These are phyloP conservation scores for Glaucopsyche alexis DNA, from an alignment of 2,888 invertebrate genomes.

Conservation along the genomic window DNA sequence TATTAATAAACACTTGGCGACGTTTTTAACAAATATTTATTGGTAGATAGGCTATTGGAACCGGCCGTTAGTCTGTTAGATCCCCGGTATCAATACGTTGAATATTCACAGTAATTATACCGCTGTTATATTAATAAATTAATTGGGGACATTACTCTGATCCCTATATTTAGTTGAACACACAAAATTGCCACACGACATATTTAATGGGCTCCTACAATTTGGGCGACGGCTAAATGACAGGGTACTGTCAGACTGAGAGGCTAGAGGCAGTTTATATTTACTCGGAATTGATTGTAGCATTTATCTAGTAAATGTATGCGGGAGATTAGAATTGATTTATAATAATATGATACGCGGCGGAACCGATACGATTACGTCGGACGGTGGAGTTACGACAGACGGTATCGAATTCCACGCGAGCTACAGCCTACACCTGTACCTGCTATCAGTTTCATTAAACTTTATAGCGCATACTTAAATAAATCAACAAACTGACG, in stretches of 20 bases:
- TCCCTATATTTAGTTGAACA: constrained; percentile 1
- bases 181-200: constrained; percentile 4
- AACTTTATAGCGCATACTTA: background rate
- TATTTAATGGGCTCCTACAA: background rate
- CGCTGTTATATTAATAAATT: constrained; percentile 4
- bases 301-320: constrained; percentile 22
- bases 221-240: constrained; percentile 6
- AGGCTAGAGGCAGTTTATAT: background rate
- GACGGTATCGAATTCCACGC: constrained; percentile 13
- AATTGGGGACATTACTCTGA: background rate
- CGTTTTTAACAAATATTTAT: no score
- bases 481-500: background rate
- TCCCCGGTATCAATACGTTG: background rate
- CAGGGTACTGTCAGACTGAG: background rate
- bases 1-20: no score
- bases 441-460: background rate
- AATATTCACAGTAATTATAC: background rate
- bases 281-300: constrained; percentile 12
- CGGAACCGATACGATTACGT: constrained; percentile 22
- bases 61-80: background rate
- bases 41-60: no score
- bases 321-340: constrained; percentile 16
- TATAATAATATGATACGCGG: constrained; percentile 21
- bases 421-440: background rate
- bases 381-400: constrained; percentile 18